Base-by-base conservation (phyloP, 2,113 vertebrate species). In the Synodontis membranacea region DNA sequence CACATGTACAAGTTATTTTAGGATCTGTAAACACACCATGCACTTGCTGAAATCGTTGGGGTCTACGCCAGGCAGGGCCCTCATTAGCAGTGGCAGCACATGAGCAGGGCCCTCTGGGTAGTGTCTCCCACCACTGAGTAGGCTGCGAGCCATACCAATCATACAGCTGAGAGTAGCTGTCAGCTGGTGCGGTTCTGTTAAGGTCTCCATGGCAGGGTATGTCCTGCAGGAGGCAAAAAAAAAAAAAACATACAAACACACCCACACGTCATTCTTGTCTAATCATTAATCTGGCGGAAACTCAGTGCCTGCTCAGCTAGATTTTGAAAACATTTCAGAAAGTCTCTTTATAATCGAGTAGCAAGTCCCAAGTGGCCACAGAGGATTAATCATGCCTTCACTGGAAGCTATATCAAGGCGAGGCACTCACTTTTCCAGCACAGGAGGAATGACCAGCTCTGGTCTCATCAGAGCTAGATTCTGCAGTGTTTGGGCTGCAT, bases 21-120 rank as follows among this genome's bases (percentile, higher is more conserved):
- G 34, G 23, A 74, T 74, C 11, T 82, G 23, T 11, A 86, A 56
- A 76, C 86, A 78, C 37, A 87, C 98, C 98, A 99, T 99, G 94
- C 98, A 99, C 92, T 99, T 99, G 95, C 97, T 99, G 92, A 99
- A 99, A 94, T 99, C 98, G 84, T 99, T 99, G 48, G 98, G 98
- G 93, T 99, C 98, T 79, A 99, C 98, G 8, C 98, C 98, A 56
- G 98, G 98, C 90, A 99, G 91, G 0, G 98, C 97, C 94, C 98
- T 97, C 97, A 99, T 98, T 90, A 99, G 94, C 4, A 99, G 96
- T 91, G 98, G 98, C 89, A 99, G 94, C 96, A 99, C 97, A 91
- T 99, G 98, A 50, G 97, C 97, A 58, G 97, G 98, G 64, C 98
- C 98, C 94, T 99, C 97, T 80, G 98, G 98, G 93, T 96, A 99